Percentiles rank a stretch among this genome's conserved stretches.
phyloP scores from a whole-genome alignment of 2,888 invertebrate genomes.

The Tiliacea aurago region DNA sequence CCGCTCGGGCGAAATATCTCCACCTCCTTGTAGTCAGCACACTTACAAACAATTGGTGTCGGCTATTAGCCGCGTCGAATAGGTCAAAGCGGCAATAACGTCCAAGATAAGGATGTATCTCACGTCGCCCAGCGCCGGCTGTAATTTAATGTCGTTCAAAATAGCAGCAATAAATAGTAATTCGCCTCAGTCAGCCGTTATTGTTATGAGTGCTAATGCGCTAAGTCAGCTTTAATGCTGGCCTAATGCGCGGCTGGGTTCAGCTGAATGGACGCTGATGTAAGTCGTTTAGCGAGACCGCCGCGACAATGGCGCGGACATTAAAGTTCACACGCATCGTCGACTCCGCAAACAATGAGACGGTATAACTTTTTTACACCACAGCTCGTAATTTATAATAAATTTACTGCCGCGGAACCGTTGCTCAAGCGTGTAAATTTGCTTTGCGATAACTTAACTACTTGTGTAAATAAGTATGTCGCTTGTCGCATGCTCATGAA shows the following conservation, averaged over 20 bases:
- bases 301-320: constrained; percentile 70
- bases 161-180: constrained; percentile 80
- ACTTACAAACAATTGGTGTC: constrained; percentile 70
- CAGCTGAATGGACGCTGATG: constrained; percentile 72
- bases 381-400: constrained; percentile 79
- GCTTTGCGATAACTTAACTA: constrained; percentile 77
- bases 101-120: constrained; percentile 71
- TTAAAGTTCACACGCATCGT: constrained; percentile 82
- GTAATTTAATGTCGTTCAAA: constrained; percentile 78
- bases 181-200: constrained; percentile 76
- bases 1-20: constrained; percentile 40
- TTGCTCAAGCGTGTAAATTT: constrained; percentile 78
- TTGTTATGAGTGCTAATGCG: constrained; percentile 81
- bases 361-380: constrained; percentile 73
- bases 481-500: constrained; percentile 62
- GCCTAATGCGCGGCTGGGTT: constrained; percentile 72
- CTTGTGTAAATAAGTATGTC: constrained; percentile 74
- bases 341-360: constrained; percentile 77
- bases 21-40: constrained; percentile 53
- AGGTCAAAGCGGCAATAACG: constrained; percentile 75
- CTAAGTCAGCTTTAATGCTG: constrained; percentile 76
- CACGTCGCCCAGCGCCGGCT: constrained; percentile 62
- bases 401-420: constrained; percentile 72
- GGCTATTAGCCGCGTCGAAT: constrained; percentile 70
- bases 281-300: constrained; percentile 71